Evolutionary conservation across 2,113 vertebrate genomes (phyloP), one percentile per base, ranked within the genome.

Genomic region (Gnathonemus echidnorhynchus): DNA sequence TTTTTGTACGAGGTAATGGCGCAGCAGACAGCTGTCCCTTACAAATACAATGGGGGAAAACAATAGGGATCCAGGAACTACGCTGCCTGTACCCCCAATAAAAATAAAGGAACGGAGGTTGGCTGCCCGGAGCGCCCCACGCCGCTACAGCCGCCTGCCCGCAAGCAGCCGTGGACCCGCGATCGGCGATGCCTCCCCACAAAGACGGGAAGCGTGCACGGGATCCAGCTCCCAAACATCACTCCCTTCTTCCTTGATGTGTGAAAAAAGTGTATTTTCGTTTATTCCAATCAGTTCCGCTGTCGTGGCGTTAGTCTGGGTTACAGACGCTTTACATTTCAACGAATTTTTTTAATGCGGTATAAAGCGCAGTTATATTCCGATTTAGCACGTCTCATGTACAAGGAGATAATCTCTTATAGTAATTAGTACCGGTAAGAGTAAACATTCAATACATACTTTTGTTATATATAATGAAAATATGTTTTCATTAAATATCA

Each of bases 221-320:
- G n/a, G 1, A 70, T 70, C 62, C 62, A 31, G 62, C 62, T 10
- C 62, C 62, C 62, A 31, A 66, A 31, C 8, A 70, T 11, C n/a
- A 31, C 62, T 27, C 62, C 62, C 62, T 70, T 70, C 62, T 31
- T 10, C 62, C 24, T 13, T 70, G 11, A 11, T 13, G 62, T 70
- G 62, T 83, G 19, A 56, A 45, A 83, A 80, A 45, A 45, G 31
- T 83, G 15, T 21, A 15, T 45, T 45, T 45, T 39, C 19, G 19
- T 53, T 83, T 53, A 84, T 89, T 85, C 39, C 11, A 52, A n/a
- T 89, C 80, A 93, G 89, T 93, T 92, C 91, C 91, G 91, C 85
- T 86, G 74, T 91, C 91, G 91, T 93, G 90, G 92, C 46, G 42
- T 88, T 89, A 24, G 15, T 86, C 5, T 31, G 45, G 8, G 9